Evolutionary conservation across 2,888 invertebrate genomes (phyloP), one percentile per base, ranked within the genome.

Genomic region (Deilephila porcellus): DNA sequence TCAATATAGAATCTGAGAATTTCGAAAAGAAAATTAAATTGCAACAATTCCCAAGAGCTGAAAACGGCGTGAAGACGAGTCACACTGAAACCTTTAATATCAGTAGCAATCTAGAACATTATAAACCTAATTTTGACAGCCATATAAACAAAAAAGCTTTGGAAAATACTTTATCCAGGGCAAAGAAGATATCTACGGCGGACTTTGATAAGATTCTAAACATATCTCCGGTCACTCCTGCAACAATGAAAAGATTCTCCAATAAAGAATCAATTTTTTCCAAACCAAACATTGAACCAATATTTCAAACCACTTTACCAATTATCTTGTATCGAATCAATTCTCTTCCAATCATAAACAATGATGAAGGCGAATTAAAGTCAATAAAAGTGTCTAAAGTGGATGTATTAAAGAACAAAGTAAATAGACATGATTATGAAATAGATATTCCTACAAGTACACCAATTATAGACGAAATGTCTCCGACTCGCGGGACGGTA

Each of bases 381-480:
- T 71, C 60, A 25, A 25, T 60, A 1, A 71, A 71, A 71, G 45
- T 71, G 20, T 60, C 60, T 19, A 37, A 60, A 71, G 45, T 71
- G 25, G 45, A 71, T 25, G 45, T 71, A 8, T 20, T 25, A 5
- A 19, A 52, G 1, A 45, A 45, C 25, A 60, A 37, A 20, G 19
- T 37, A 19, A 34, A 63, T 17, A 71, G 59, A 59, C 19, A 67
- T 17, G 25, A 59, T 63, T 70, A 71, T 37, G 64, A 45, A 45
- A 45, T 71, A 19, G 8, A 45, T 20, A 19, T 71, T 17, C 67
- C 45, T 25, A 45, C 37, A 25, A 56, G 4, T 56, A 1, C 60
- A 19, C 20, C 19, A 60, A 7, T 17, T 25, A 20, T 45, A 25
- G 25, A 52, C 3, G 25, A 14, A 14, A 67, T 25, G 0, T 25